These are phyloP conservation scores for Enteromius thamalakanensis DNA, from an alignment of 2,797 vertebrate genomes.

Conservation along the genomic window DNA sequence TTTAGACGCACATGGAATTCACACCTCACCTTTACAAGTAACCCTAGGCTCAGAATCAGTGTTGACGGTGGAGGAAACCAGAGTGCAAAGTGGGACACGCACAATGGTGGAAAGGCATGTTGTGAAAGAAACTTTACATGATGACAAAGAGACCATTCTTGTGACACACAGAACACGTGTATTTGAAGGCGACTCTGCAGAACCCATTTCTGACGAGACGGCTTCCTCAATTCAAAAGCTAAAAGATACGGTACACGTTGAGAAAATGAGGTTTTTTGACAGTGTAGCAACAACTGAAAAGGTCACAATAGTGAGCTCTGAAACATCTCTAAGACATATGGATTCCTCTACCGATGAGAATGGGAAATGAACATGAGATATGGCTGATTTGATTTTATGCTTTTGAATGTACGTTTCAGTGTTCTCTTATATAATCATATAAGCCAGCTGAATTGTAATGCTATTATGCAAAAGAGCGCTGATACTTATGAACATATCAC, in stretches of 20 bases:
- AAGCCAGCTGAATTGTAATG: slow-evolving; percentile 37
- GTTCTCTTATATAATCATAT: slow-evolving; percentile 29
- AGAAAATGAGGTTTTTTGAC: slow-evolving; percentile 83
- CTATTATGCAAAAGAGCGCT: slow-evolving; percentile 14
- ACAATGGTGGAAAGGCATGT: slow-evolving; percentile 67
- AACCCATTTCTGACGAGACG: slow-evolving; percentile 71
- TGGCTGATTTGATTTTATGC: slow-evolving; percentile 33
- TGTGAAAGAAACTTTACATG: slow-evolving; percentile 65
- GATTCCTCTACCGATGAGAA: slow-evolving; percentile 56
- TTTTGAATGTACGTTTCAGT: slow-evolving; percentile 39
- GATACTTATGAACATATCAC: slow-evolving; percentile 35
- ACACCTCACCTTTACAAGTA: slow-evolving; percentile 53
- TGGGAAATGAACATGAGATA: slow-evolving; percentile 42
- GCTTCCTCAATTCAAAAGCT: slow-evolving; percentile 75
- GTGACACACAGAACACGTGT: slow-evolving; percentile 72
- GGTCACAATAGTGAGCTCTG: slow-evolving; percentile 37
- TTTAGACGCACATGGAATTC: slow-evolving; percentile 61
- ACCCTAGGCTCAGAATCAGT: slow-evolving; percentile 53
- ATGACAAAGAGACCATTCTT: slow-evolving; percentile 73
- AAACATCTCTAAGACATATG: slow-evolving; percentile 53
- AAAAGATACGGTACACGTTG: slow-evolving; percentile 75
- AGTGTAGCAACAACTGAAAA: slow-evolving; percentile 60
- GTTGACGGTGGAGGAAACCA: slow-evolving; percentile 62
- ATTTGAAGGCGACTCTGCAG: slow-evolving; percentile 63
- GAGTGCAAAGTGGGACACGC: slow-evolving; percentile 52